Evolutionary conservation across 2,888 invertebrate genomes (phyloP), one percentile per base, ranked within the genome.

Genomic region (Leptinotarsa tumamoca): DNA sequence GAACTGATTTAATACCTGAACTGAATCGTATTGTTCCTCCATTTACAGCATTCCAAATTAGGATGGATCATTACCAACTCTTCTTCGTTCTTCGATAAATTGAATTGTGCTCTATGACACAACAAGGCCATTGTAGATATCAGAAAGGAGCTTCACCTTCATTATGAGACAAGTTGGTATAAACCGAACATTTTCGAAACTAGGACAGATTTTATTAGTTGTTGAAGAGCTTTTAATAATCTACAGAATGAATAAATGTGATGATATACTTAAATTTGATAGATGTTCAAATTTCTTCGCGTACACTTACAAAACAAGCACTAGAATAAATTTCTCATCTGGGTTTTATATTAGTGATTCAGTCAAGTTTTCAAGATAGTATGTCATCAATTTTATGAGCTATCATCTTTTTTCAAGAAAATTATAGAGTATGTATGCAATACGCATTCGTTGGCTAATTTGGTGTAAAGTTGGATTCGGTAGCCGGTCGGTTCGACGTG

Each of bases 11-110:
- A 27, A 27, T 27, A 27, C 27, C 27, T 27, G 5, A 27, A 63
- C 63, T 15, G 15, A 17, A 61, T 61, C 17, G 17, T 27, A 27
- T 33, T 33, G 27, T 27, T 61, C 17, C 27, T 33, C 18, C 63
- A 63, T 15, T 63, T 5, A 63, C 33, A 63, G 63, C 33, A 33
- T 63, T 63, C 27, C 27, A 33, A 33, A 33, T 63, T 63, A 33
- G 63, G 63, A 63, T 17, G 27, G 63, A 63, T 63, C 63, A 63
- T 63, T 63, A 27, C 63, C 63, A 33, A 33, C 17, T 63, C 63
- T 63, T 33, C 63, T 18, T 21, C 27, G 33, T 63, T 33, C 63
- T 18, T 21, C 27, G 33, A 63, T 63, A n/a, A 63, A 63, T 63
- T 15, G 33, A 15, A 27, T 63, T 17, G 33, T 27, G 63, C n/a